Evolutionary conservation across 92 coral and sea anemone genomes (phyloP), one percentile per base, ranked within the genome.

Genomic region (Siderastrea radians): DNA sequence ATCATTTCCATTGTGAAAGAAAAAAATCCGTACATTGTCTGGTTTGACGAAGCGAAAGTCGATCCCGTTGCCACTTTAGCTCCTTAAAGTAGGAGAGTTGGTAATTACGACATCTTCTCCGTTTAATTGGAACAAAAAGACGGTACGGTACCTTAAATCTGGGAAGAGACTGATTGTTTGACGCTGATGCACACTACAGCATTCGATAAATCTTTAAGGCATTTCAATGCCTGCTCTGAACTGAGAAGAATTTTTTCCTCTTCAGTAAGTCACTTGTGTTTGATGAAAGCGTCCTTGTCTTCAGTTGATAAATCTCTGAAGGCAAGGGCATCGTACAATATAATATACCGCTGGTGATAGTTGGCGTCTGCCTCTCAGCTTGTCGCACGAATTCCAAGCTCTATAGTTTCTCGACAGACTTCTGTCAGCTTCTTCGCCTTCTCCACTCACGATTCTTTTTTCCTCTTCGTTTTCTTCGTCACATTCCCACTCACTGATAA

Each of bases 351-450:
- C 9, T 87, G 47, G 72, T 87, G 91, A 59, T 58, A 87, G 55
- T 86, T 79, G 74, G 49, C 61, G 43, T 86, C 86, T 58, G 72
- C 54, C 15, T 68, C 38, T 68, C 74, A 57, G 55, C 75, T 87
- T 87, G 4, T 87, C 62, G 60, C 91, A 87, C 16, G 79, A 11
- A 45, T 47, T 80, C 87, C 91, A 87, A 45, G 80, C 73, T 14
- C 47, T 19, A 3, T 72, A 43, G n/a, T 87, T 87, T 11, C 15
- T 71, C 6, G 13, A 66, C 12, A 87, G 45, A 71, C 38, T 15
- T 78, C 91, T 80, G 63, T 63, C 81, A 65, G 91, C 91, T 45
- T 87, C 87, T 58, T 87, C 91, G 5, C 91, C 86, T 50, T 54
- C 68, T 3, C 7, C 79, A 19, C n/a, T 68, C 74, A 44, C 63